Evolutionary conservation across 2,113 vertebrate species (phyloP).

Genomic region (Melospiza melodia): DNA sequence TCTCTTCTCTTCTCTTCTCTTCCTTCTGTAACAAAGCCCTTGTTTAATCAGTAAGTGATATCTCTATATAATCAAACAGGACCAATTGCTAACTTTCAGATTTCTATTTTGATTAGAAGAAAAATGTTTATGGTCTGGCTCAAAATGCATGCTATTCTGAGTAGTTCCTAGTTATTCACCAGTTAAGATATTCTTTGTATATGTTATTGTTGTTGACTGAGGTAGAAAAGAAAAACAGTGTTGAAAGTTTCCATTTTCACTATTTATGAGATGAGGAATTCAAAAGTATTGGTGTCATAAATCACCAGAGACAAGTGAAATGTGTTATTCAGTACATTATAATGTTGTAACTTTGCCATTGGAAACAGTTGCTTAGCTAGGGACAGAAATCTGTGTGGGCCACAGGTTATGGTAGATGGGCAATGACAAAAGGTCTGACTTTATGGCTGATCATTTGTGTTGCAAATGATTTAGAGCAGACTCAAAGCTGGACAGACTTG

Average conservation of each 20-base stretch:
- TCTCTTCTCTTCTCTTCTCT: background rate
- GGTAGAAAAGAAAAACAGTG: constrained; percentile 16
- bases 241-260: constrained; percentile 13
- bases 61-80: background rate
- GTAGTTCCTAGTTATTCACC: background rate
- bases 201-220: background rate
- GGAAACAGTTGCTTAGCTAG: constrained; percentile 6
- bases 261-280: constrained; percentile 36
- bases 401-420: constrained; percentile 24
- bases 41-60: background rate
- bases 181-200: background rate
- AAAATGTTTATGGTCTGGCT: background rate
- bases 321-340: constrained; percentile 18
- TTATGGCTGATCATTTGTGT: background rate
- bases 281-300: constrained; percentile 9
- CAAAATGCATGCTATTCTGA: background rate
- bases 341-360: constrained; percentile 20
- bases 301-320: background rate
- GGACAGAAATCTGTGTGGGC: constrained; percentile 1
- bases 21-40: background rate
- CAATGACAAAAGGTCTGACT: constrained; percentile 47
- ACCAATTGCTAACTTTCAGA: background rate
- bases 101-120: background rate
- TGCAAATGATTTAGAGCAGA: constrained; percentile 35
- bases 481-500: background rate